phyloP scores from a whole-genome alignment of 1,140 invertebrate species.

The Rhopalosiphum maidis region DNA sequence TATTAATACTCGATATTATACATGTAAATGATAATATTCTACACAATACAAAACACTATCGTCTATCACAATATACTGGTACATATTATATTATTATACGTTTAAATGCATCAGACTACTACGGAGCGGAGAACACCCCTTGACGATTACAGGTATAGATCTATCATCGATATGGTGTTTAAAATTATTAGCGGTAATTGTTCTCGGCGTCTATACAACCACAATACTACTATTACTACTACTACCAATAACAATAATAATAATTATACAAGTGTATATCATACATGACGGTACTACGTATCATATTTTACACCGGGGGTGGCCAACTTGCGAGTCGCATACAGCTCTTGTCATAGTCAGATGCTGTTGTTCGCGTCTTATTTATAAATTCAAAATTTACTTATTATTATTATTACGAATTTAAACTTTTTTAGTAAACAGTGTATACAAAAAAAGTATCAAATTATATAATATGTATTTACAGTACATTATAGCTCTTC shows the following conservation, averaged over 20 bases:
- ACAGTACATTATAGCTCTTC: no score
- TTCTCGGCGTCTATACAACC: not conserved
- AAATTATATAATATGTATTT: no score
- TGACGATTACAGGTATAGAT: not conserved
- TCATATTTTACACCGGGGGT: no score
- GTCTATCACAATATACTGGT: not conserved
- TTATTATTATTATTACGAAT: no score
- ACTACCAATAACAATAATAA: not conserved
- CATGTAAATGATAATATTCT: not conserved
- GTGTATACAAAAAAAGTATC: no score
- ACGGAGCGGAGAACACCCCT: not conserved
- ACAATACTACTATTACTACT: not conserved
- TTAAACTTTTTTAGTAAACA: no score
- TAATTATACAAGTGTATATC: no score
- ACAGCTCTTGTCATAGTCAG: no score
- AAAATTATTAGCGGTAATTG: not conserved
- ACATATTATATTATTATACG: not conserved
- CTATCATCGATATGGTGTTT: not conserved
- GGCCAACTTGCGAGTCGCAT: no score
- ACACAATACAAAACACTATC: not conserved
- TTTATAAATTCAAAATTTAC: no score
- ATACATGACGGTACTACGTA: not conserved
- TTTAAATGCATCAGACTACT: not conserved
- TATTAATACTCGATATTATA: not conserved
- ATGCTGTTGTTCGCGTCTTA: no score